phyloP scores from a whole-genome alignment of 2,113 vertebrate species.

The Rhinichthys klamathensis region DNA sequence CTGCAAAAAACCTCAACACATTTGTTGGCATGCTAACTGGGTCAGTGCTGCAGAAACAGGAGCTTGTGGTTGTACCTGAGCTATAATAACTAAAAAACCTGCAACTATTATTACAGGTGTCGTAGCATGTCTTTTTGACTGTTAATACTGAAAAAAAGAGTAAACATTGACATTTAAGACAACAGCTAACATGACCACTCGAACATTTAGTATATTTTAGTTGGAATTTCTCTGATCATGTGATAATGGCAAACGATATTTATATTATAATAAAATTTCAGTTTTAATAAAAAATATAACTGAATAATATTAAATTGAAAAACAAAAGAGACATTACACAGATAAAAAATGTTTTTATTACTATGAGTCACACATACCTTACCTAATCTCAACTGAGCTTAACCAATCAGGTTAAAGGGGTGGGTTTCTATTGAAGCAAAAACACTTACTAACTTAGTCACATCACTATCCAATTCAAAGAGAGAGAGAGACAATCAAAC shows the following conservation, averaged over 20 bases:
- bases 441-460: neutral
- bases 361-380: neutral
- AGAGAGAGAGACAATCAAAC: constrained; percentile 13
- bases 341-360: neutral
- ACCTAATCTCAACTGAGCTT: neutral
- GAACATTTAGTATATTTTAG: neutral
- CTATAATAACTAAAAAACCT: neutral
- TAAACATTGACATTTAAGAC: neutral
- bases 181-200: neutral
- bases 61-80: constrained; percentile 15
- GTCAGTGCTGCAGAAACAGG: constrained; percentile 22
- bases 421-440: constrained; percentile 15
- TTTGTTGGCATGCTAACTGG: constrained; percentile 46
- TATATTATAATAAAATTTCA: neutral
- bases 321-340: neutral
- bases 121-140: neutral
- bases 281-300: neutral
- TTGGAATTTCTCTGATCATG: neutral
- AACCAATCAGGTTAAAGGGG: constrained; percentile 35
- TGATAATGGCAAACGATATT: neutral
- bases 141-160: neutral
- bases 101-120: neutral
- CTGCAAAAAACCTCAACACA: constrained; percentile 45
- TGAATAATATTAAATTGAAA: neutral
- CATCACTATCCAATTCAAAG: neutral